A percentile compares a stretch with the other conserved stretches of the same genome.
Evolutionary conservation across 2,888 invertebrate genomes (phyloP).

Genomic region (Drosophila nigritarsus): DNA sequence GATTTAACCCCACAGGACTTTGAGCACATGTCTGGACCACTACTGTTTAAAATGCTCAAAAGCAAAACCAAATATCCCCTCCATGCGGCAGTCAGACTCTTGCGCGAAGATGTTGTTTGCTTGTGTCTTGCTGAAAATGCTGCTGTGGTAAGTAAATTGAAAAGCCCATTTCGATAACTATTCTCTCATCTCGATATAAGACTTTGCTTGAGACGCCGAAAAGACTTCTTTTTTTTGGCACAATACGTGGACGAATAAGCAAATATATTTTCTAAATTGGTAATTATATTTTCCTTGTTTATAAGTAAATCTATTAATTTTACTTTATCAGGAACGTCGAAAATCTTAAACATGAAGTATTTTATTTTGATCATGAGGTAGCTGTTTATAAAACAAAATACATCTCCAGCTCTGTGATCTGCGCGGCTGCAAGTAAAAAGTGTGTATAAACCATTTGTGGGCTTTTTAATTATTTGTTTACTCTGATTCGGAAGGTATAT

Average conservation of each 20-base stretch:
- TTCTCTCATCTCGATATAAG: neutral
- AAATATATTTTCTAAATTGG: neutral
- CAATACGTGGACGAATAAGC: neutral
- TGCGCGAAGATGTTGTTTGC: constrained; percentile 97
- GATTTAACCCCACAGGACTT: constrained; percentile 94
- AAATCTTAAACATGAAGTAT: neutral
- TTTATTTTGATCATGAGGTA: neutral
- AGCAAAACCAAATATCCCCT: constrained; percentile 94
- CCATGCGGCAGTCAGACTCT: constrained; percentile 94
- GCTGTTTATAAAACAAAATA: neutral
- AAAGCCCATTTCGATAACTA: neutral
- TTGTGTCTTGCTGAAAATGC: constrained; percentile 96
- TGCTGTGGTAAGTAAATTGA: constrained; percentile 89
- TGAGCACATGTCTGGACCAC: constrained; percentile 95
- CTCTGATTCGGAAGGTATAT: neutral
- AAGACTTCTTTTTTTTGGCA: neutral
- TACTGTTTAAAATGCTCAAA: constrained; percentile 96
- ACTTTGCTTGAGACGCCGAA: neutral
- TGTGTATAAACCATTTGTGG: neutral
- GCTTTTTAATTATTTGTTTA: neutral
- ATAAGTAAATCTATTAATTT: neutral
- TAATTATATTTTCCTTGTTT: neutral
- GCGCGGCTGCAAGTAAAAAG: neutral
- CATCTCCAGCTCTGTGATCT: neutral
- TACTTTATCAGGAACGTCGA: neutral